Evolutionary conservation across 2,797 vertebrate genomes (phyloP), one percentile per base, ranked within the genome.

Genomic region (Buphagus erythrorhynchus): DNA sequence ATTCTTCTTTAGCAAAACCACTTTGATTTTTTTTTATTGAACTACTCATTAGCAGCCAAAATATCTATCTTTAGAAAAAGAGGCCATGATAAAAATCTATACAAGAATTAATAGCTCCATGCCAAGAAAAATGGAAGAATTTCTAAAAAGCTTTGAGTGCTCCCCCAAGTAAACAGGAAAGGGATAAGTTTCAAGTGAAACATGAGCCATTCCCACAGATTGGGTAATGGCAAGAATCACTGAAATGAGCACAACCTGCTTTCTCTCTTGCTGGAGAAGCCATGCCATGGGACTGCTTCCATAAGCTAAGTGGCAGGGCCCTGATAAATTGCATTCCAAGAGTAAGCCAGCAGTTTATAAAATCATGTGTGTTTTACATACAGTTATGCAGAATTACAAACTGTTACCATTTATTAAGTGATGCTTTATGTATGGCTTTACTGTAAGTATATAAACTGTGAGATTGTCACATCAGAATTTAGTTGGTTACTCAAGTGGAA

Each of bases 151-250:
- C 54, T 62, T 88, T 51, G 68, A 90, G 66, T 36, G 73, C 51
- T 78, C 76, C 62, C 52, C 80, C 69, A 94, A 65, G 51, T 58
- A 92, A 95, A 86, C 80, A 94, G 86, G 79, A 88, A 91, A 90
- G 73, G 69, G 62, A 57, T 73, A 91, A 78, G 16, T 55, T 83
- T 62, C 48, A 63, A 87, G 57, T 38, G 59, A 90, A 54, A 42
- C 31, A 54, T 0, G 0, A 94, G 48, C 46, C 43, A 54, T 75
- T 86, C 88, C 49, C 78, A 89, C 65, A 61, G 75, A 22, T 1
- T 52, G 29, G 73, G 11, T 36, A 57, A 55, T 16, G 72, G 67
- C 58, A 81, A 42, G 65, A 91, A 71, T 33, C 79, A 72, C 28
- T 38, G 67, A 16, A 33, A n/a, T 3, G 29, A 88, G 54, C 87